phyloP scores from a whole-genome alignment of 2,113 vertebrate genomes.

The Ailurus styani region DNA sequence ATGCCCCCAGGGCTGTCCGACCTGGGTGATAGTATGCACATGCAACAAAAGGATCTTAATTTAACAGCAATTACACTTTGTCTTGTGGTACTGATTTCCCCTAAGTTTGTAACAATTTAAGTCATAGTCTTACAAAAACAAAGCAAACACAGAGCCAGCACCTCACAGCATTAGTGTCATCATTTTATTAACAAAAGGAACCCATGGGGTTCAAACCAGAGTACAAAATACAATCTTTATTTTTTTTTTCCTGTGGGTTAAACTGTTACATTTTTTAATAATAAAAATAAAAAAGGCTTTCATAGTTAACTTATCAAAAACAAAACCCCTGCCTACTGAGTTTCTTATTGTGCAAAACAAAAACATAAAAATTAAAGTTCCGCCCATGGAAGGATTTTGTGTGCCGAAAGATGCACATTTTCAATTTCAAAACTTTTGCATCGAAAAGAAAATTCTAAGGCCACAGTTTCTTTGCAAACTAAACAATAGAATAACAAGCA shows the following conservation, averaged over 20 bases:
- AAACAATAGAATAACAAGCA: constrained; percentile 43
- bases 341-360: constrained; percentile 78
- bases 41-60: background rate
- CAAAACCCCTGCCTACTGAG: constrained; percentile 76
- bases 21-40: too few relatives aligned
- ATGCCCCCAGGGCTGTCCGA: too few relatives aligned
- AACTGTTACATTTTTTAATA: constrained; percentile 70
- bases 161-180: background rate
- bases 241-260: constrained; percentile 73
- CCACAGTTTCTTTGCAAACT: constrained; percentile 76
- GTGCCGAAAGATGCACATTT: constrained; percentile 66
- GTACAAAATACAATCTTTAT: constrained; percentile 84
- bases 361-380: constrained; percentile 73
- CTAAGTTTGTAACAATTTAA: background rate
- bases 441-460: constrained; percentile 80
- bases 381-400: constrained; percentile 42
- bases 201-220: constrained; percentile 84
- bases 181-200: constrained; percentile 85
- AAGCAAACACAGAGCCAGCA: background rate
- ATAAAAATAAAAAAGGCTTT: constrained; percentile 77
- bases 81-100: background rate
- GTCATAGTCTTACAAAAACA: background rate
- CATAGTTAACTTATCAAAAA: constrained; percentile 78
- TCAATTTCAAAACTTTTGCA: constrained; percentile 60
- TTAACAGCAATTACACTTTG: background rate